Percentiles rank a stretch among this genome's conserved stretches.
phyloP scores from a whole-genome alignment of 1,140 invertebrate genomes.

The Watersipora subatra region DNA sequence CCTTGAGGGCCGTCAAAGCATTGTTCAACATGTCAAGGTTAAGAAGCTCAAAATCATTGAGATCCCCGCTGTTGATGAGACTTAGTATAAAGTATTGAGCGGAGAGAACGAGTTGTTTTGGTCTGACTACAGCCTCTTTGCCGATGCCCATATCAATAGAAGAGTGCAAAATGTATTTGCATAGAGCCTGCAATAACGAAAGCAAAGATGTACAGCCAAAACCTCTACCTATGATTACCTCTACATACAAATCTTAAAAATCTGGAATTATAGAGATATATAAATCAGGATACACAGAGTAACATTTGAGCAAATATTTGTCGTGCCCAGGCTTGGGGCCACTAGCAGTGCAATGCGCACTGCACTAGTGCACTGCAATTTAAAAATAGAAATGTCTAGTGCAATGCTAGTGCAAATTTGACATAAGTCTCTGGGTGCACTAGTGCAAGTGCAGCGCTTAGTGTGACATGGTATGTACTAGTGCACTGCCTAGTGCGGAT shows the following conservation, averaged over 20 bases:
- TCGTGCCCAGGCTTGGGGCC: no score
- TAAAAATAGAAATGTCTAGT: no score
- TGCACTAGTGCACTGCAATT: no score
- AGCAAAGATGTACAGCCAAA: not conserved
- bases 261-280: not conserved
- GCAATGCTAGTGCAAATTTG: no score
- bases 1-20: not conserved
- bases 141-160: not conserved
- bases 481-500: no score
- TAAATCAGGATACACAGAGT: no score
- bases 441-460: no score
- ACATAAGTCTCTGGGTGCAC: no score
- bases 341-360: no score
- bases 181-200: not conserved
- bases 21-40: not conserved
- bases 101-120: not conserved
- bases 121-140: not conserved
- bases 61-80: not conserved
- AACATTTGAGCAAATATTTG: no score
- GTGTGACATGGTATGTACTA: no score
- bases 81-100: not conserved
- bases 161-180: not conserved
- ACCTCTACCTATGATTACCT: not conserved
- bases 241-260: not conserved
- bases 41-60: not conserved